phyloP scores from a whole-genome alignment of 2,113 vertebrate species.

The western clawed frog (Xenopus tropicalis) region DNA sequence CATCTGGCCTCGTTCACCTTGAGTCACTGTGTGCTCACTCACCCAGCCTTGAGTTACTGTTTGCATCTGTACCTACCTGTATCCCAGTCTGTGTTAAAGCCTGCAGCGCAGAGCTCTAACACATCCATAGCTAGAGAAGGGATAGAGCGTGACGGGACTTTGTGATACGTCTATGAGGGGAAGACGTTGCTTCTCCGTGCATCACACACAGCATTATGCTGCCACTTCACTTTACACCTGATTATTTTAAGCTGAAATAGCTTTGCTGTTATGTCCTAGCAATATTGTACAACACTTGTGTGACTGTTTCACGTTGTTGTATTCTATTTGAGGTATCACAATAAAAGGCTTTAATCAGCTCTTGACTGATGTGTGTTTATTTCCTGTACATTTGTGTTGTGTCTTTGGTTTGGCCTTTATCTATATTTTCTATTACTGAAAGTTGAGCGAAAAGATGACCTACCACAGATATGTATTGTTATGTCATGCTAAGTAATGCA shows the following conservation, averaged over 20 bases:
- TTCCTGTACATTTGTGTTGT: no score
- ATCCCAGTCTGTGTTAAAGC: background rate
- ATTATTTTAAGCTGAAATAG: conserved; percentile 44
- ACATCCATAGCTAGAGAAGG: background rate
- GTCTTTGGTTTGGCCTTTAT: no score
- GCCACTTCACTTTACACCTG: conserved; percentile 46
- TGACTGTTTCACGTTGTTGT: conserved; percentile 77
- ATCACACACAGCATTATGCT: background rate
- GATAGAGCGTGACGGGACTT: conserved; percentile 1
- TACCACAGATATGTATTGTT: no score
- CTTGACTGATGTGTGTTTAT: background rate
- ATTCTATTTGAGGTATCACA: conserved; percentile 88
- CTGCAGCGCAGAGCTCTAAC: conserved; percentile 22
- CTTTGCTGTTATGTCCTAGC: conserved; percentile 76
- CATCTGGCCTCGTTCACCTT: no score
- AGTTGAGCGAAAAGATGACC: no score
- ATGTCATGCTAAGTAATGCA: no score
- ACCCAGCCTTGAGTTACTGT: no score
- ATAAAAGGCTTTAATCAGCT: conserved; percentile 83
- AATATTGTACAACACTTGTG: conserved; percentile 77
- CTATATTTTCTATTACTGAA: no score
- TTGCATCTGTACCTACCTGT: background rate
- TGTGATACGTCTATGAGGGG: background rate
- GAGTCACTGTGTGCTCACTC: no score
- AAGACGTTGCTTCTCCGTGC: background rate